Percentiles rank a stretch among this genome's conserved stretches.
Evolutionary conservation across 2,113 vertebrate genomes (phyloP).

Genomic region (Meleagris gallopavo): DNA sequence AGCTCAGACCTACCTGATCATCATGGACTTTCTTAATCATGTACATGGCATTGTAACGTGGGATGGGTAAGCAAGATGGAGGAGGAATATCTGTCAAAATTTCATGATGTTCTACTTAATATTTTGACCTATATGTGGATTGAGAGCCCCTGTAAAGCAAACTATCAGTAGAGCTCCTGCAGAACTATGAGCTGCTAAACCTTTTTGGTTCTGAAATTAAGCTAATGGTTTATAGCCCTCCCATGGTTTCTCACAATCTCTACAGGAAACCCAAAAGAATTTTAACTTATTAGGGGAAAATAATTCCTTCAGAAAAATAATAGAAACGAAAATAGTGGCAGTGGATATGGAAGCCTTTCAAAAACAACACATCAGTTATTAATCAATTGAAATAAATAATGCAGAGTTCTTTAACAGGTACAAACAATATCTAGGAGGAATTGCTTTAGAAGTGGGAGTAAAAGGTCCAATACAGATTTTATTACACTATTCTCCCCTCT

Average conservation of each 20-base stretch:
- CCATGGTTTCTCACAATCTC: background rate
- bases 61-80: background rate
- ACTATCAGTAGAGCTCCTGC: background rate
- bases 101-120: background rate
- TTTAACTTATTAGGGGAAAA: background rate
- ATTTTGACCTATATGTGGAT: background rate
- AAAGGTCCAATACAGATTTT: background rate
- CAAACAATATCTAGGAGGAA: background rate
- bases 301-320: constrained; percentile 16
- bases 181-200: background rate
- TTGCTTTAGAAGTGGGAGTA: background rate
- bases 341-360: background rate
- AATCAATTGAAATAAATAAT: background rate
- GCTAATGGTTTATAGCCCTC: background rate
- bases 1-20: background rate
- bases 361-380: constrained; percentile 5
- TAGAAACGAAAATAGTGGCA: constrained; percentile 22
- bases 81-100: background rate
- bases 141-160: background rate
- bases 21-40: background rate
- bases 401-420: background rate
- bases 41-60: accelerated
- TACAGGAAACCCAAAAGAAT: background rate
- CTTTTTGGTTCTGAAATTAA: constrained; percentile 8
- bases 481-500: background rate